Base-by-base conservation (phyloP, 2,113 vertebrate species). In the Phaethon lepturus region DNA sequence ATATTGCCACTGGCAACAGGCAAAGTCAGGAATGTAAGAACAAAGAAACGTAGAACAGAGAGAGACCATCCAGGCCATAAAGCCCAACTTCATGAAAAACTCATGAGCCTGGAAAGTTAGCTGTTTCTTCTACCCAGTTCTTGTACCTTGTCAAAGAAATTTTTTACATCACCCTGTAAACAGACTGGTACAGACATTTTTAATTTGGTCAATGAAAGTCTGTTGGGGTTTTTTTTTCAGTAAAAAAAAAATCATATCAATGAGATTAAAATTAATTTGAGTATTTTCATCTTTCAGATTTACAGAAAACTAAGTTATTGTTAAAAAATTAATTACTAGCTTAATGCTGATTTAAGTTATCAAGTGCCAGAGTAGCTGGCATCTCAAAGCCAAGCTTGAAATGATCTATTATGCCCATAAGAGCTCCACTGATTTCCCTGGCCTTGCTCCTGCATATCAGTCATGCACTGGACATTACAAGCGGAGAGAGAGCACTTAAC, bases 1-100 rank as follows among this genome's bases (percentile, higher is more conserved):
- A 97, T 95, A 95, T 73, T 95, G 97, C 94, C 89, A 96, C 83
- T 85, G 95, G 96, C 95, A 96, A 96, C 62, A 91, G 90, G 90
- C 42, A 58, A 82, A 95, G 90, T 78, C 81, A 96, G 92, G 96
- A 96, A 96, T 96, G 90, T 42, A 35, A 94, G 93, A 97, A 97
- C 93, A 97, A 96, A 96, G 90, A 85, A 86, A 92, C 0, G 0
- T 3, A 76, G 87, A 96, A 84, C 58, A 93, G 84, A 84, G 55
- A 73, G 72, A 93, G 58, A 75, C 84, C 92, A 91, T 91, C 69
- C 81, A 68, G 92, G 50, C 87, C 96, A 79, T 38, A 86, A 93
- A 82, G 45, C 62, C 73, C 91, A 94, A 68, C 17, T 24, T 64
- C 35, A 58, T 33, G 29, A 92, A 90, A 83, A 90, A 50, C 66